These are phyloP conservation scores for Trypoxylon attenuatum DNA, from an alignment of 2,888 invertebrate species.

Conservation along the genomic window DNA sequence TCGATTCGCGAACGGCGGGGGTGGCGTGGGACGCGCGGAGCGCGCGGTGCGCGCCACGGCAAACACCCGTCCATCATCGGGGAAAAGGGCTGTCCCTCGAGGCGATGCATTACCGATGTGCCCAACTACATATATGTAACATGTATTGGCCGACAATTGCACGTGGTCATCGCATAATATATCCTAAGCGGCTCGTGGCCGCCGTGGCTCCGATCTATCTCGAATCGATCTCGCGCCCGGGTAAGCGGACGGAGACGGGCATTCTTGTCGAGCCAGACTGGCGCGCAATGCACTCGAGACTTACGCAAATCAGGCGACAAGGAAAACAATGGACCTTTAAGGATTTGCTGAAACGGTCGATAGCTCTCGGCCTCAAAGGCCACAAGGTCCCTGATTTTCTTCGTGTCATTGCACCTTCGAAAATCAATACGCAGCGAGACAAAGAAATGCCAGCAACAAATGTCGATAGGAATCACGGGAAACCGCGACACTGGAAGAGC, in stretches of 20 bases:
- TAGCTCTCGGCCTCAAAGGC: not conserved
- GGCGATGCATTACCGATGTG: not conserved
- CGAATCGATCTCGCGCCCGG: not conserved
- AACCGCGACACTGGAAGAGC: not conserved
- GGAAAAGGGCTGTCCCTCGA: not conserved
- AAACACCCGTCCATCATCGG: not conserved
- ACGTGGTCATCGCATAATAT: not conserved
- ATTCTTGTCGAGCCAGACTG: too few relatives aligned
- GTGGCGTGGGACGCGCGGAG: too few relatives aligned
- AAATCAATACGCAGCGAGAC: not conserved
- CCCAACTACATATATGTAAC: too few relatives aligned
- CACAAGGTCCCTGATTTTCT: not conserved
- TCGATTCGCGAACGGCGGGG: too few relatives aligned
- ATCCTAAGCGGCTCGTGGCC: not conserved
- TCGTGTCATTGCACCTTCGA: not conserved
- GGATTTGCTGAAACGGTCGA: not conserved
- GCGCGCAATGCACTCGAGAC: not conserved
- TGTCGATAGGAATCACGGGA: not conserved
- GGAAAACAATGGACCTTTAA: not conserved
- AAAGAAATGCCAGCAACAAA: not conserved
- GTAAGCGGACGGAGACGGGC: too few relatives aligned
- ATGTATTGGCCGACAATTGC: not conserved
- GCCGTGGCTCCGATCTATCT: not conserved
- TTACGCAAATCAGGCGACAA: not conserved
- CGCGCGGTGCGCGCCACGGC: not conserved